Conservation (phyloP, 2,888 invertebrate species). For the Lasioglossum lativentre region DNA sequence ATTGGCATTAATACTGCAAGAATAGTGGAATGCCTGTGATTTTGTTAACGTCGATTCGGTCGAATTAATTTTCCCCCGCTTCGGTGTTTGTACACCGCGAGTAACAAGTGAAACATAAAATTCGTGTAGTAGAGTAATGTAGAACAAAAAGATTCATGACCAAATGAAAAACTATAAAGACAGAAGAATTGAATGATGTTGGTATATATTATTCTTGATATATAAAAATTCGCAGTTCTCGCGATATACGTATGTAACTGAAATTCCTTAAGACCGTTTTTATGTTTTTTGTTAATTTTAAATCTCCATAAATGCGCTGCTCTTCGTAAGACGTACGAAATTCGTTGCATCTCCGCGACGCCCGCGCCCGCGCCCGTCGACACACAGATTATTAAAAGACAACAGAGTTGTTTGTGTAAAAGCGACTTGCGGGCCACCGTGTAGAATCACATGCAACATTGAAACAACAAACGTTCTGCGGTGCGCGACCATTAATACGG, state of each 20-base stretch:
- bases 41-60: not conserved
- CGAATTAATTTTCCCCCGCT: not conserved
- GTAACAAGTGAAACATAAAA: not conserved
- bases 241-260: no score
- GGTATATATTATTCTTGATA: no score
- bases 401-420: not conserved
- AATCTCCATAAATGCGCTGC: not conserved
- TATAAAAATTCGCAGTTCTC: no score
- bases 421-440: not conserved
- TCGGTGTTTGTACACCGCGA: not conserved
- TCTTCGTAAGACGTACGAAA: no score
- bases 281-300: not conserved
- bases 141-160: no score
- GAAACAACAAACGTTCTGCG: not conserved
- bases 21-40: not conserved
- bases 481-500: constrained; percentile 14
- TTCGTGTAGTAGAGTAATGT: not conserved
- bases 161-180: no score
- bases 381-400: not conserved
- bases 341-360: no score
- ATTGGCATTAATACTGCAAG: not conserved
- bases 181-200: no score
- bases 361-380: no score
- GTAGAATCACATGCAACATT: not conserved
- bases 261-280: no score